phyloP scores from a whole-genome alignment of 2,113 vertebrate genomes.

The Egretta garzetta region DNA sequence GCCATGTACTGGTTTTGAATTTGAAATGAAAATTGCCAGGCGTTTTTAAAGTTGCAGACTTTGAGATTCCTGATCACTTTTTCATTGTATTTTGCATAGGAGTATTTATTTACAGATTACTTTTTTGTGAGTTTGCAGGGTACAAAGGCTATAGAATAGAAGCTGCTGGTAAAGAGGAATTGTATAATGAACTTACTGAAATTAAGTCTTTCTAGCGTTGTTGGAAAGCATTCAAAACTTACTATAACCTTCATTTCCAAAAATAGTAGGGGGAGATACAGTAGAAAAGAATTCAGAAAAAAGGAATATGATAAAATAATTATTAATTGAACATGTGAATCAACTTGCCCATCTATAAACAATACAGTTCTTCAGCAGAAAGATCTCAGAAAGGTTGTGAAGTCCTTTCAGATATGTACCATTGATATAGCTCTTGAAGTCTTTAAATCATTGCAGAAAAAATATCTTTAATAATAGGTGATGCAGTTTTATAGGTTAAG shows the following conservation, averaged over 20 bases:
- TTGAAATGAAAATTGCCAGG: neutral
- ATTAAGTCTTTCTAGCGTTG: neutral
- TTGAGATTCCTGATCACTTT: neutral
- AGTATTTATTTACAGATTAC: neutral
- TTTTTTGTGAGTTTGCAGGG: neutral
- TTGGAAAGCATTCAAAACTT: neutral
- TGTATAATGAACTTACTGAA: neutral
- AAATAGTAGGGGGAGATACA: neutral
- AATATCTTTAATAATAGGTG: neutral
- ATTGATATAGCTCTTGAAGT: neutral
- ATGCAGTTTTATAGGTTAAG: neutral
- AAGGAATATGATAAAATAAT: neutral
- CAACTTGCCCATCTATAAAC: neutral
- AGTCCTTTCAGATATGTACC: neutral
- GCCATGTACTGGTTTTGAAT: neutral
- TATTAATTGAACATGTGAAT: neutral
- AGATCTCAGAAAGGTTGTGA: neutral
- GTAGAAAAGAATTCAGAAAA: neutral
- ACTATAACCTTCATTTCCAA: neutral
- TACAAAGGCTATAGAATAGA: neutral
- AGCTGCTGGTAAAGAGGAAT: neutral
- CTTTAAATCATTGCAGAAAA: neutral
- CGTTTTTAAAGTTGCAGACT: neutral
- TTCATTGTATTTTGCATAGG: neutral
- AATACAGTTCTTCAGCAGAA: neutral